These are phyloP conservation scores for Carduelis carduelis DNA, from an alignment of 2,797 vertebrate species.

Conservation along the genomic window DNA sequence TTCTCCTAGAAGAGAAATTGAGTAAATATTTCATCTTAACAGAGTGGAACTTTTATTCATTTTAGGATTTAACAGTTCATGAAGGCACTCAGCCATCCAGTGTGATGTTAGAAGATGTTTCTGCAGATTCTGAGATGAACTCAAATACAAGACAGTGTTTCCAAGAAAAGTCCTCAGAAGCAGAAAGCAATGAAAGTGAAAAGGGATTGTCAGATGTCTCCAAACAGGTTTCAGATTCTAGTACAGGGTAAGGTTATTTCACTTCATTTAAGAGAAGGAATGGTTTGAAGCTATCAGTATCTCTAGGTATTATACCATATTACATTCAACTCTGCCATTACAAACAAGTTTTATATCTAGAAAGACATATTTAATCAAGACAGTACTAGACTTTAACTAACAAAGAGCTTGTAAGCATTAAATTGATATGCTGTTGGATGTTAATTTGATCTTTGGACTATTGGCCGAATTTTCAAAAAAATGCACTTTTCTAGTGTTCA, in stretches of 20 bases:
- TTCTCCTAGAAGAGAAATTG: not conserved
- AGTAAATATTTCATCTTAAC: not conserved
- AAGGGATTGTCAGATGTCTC: not conserved
- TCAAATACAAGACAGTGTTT: not conserved
- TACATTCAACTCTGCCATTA: not conserved
- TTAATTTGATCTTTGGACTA: not conserved
- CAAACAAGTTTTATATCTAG: not conserved
- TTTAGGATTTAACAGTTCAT: slow-evolving; percentile 29
- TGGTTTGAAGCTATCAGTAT: not conserved
- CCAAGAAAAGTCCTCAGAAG: not conserved
- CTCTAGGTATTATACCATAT: not conserved
- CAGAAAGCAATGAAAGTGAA: not conserved
- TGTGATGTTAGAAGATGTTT: not conserved
- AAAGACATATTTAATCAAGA: not conserved
- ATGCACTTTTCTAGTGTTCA: not conserved
- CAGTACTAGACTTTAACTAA: not conserved
- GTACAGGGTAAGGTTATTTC: slow-evolving; percentile 42
- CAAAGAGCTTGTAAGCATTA: not conserved
- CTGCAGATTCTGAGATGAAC: not conserved
- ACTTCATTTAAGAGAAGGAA: not conserved
- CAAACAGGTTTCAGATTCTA: slow-evolving; percentile 6
- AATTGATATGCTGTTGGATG: not conserved
- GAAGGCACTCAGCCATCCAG: not conserved
- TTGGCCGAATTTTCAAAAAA: not conserved
- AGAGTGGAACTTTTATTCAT: not conserved